Evolutionary conservation across 2,113 vertebrate genomes (phyloP), one percentile per base, ranked within the genome.

Genomic region (Eudorcas thomsonii): DNA sequence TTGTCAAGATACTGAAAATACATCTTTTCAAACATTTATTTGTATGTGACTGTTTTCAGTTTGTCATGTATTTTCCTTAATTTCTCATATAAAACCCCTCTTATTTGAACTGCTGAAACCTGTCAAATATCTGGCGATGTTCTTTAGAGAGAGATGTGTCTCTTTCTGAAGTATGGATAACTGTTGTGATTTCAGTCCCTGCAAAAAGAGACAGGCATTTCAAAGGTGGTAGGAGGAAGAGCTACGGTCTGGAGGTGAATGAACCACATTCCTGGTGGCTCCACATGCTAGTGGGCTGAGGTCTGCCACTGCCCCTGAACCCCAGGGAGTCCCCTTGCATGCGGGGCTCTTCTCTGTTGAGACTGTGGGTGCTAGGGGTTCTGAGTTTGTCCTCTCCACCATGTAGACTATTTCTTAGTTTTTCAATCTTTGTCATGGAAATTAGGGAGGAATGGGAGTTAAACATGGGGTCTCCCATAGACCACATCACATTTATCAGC

Each of bases 361-460:
- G 83, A 88, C 5, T 11, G 17, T 48, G 21, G 19, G 43, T 57
- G 17, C 1, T 33, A 30, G 26, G 33, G n/a, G 10, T 7, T 48
- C 55, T 36, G 48, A 16, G 11, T 15, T 83, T 13, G 39, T 86
- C 26, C 30, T 88, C 9, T 74, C 23, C 10, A 83, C 50, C 7
- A 84, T 26, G 9, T 16, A 62, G 16, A 25, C 8, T 19, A 1
- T 67, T 93, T 36, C 30, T 91, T 87, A 71, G n/a, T 60, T 33
- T 85, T 93, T 60, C 52, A 67, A 52, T 90, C 12, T 67, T 92
- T 88, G 19, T 96, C 86, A 39, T 67, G 21, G 48, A 62, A 88
- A 90, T 88, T 71, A 77, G 15, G 15, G 26, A 90, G 33, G 55
- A 9, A 89, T 81, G 1, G 25, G 14, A n/a, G 6, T 55, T 87